Base-by-base conservation (phyloP, 1,140 invertebrate genomes). In the Ceratosolen fusciceps region DNA sequence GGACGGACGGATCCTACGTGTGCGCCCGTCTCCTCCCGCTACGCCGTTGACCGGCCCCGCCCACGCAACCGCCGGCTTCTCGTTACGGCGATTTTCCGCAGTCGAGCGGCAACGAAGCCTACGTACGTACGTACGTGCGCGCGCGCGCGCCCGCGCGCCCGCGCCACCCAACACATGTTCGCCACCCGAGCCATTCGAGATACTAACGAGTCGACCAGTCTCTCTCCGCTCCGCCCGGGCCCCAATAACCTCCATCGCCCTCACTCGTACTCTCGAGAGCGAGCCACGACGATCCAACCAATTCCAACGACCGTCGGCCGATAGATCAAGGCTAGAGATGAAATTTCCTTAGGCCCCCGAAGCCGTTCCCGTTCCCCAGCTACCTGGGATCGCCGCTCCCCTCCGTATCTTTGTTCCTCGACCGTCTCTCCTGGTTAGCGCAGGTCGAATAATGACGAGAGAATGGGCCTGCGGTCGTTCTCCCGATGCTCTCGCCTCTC, bases 311-410 rank as follows among this genome's bases (percentile, higher is more conserved):
- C 19, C 1, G 52, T 67, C 43, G 52, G 47, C 16, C 31, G 49
- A 58, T 14, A 34, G 39, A 43, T 16, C 43, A 39, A 65, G 60
- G 21, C 54, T 71, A 52, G 71, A 78, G 72, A 62, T 78, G 68
- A 78, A 78, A 78, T 78, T 78, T 72, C n/a, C 70, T 56, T 47
- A 19, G 43, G 68, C 77, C 72, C 72, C 72, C 68, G 68, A 9
- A 34, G n/a, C 14, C 31, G 60, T n/a, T 43, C 1, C 21, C 34
- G 21, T 31, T 49, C 58, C 1, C n/a, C 12, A 10, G 12, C 37
- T 12, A 0, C 43, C 56, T 34, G n/a, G 16, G 9, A 2, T 29
- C n/a, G n/a, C n/a, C n/a, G n/a, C n/a, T n/a, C n/a, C n/a, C n/a
- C n/a, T n/a, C n/a, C n/a, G n/a, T n/a, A n/a, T n/a, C n/a, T n/a